phyloP scores from a whole-genome alignment of 2,888 invertebrate species.

The Cryptophagus acutangulus region DNA sequence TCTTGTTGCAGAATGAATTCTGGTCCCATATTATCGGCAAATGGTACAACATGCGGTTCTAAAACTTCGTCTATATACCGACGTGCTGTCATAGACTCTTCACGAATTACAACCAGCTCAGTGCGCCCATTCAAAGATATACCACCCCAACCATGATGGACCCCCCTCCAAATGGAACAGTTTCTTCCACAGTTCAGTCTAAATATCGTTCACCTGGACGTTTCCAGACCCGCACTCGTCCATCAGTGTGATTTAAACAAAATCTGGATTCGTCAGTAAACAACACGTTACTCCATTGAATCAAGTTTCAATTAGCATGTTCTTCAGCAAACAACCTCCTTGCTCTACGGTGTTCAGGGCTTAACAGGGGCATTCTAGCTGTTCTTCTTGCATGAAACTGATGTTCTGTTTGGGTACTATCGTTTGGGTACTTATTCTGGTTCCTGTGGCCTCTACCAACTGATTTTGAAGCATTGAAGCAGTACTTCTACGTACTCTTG shows the following conservation, averaged over 20 bases:
- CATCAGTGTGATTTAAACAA: too few relatives aligned
- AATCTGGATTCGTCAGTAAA: too few relatives aligned
- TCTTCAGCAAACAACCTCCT: constrained; percentile 14
- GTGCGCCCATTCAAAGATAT: too few relatives aligned
- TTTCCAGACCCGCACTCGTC: too few relatives aligned
- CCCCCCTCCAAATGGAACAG: constrained; percentile 4
- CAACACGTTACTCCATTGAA: too few relatives aligned
- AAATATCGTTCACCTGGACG: constrained; percentile 15
- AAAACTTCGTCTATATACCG: constrained; percentile 4
- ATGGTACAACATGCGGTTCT: constrained; percentile 7
- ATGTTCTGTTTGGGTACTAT: too few relatives aligned
- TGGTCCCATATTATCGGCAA: constrained; percentile 3
- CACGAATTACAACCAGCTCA: constrained; percentile 5
- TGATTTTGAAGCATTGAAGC: too few relatives aligned
- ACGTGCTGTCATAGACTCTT: constrained; percentile 3
- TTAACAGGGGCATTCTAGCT: constrained; percentile 9
- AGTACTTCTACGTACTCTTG: too few relatives aligned
- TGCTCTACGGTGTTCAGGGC: constrained; percentile 11
- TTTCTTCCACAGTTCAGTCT: constrained; percentile 8
- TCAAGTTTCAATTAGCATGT: constrained; percentile 10
- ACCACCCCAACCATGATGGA: too few relatives aligned
- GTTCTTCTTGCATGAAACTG: constrained; percentile 11
- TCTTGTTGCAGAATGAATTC: constrained; percentile 1
- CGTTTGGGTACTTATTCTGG: constrained; percentile 11
- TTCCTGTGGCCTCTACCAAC: constrained; percentile 11